Base-by-base conservation (phyloP, 1,140 invertebrate species). In the Atta cephalotes region DNA sequence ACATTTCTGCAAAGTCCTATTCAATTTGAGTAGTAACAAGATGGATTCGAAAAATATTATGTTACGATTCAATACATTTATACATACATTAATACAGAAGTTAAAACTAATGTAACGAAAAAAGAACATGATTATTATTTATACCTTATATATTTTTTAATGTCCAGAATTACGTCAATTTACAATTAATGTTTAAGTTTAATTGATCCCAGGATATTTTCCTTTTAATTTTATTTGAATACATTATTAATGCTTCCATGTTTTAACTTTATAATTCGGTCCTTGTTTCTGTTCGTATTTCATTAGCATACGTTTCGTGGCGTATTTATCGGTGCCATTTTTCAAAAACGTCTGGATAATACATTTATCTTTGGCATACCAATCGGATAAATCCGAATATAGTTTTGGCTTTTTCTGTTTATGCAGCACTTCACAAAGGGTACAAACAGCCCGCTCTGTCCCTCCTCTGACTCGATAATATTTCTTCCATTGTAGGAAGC, bases 401-500 rank as follows among this genome's bases (percentile, higher is more conserved):
- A 12, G 68, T 49, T 86, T 88, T 6, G 65, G 76, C 16, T 87
- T 14, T 9, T n/a, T 68, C 1, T 79, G 21, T 6, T 85, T 66
- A 62, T 93, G 91, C 7, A 94, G 84, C 12, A 89, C 60, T 45
- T 92, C 77, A 86, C 93, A 94, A 9, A 94, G 81, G 65, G 87
- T 86, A 87, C 93, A 94, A 39, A 87, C 86, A 2, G 90, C 66
- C 0, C 66, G 66, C 7, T 66, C 45, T 2, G 9, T 21, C 0
- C 86, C 18, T 0, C 0, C 0, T 21, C 58, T 86, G 4, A 93
- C 62, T 14, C 90, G 79, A 86, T 96, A 96, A 76, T 92, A 84
- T 14, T 90, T 90, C 35, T 96, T 95, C 96, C 96, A 96, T 92
- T 95, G 93, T 74, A 96, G 96, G 86, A 96, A 96, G 66, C 95